A percentile compares a stretch with the other conserved stretches of the same genome.
Conservation (phyloP, 1,140 invertebrate species). For the Caenorhabditis elegans region WBcel235 BX284606.5:14586001-14586500, state of each 20-base stretch:
- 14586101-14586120: constrained; percentile 84
- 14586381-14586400: too few relatives aligned
- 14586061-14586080: constrained; percentile 89
- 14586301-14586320: background rate
- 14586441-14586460: constrained; percentile 53
- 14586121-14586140: constrained; percentile 74
- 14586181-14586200: constrained; percentile 76
- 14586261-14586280: constrained; percentile 53
- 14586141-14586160: constrained; percentile 50
- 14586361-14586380: too few relatives aligned
- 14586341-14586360: background rate
- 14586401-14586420: too few relatives aligned
- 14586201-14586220: constrained; percentile 76
- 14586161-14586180: constrained; percentile 49
- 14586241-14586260: constrained; percentile 76
- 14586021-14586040: constrained; percentile 57
- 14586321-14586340: background rate
- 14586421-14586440: too few relatives aligned
- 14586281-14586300: constrained; percentile 47
- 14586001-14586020: constrained; percentile 56
- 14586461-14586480: constrained; percentile 71
- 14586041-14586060: constrained; percentile 70
- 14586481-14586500: constrained; percentile 74
- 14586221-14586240: constrained; percentile 82
- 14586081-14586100: constrained; percentile 94